These are phyloP conservation scores for Chamaetylas fuelleborni DNA, from an alignment of 2,113 vertebrate species.

Conservation along the genomic window DNA sequence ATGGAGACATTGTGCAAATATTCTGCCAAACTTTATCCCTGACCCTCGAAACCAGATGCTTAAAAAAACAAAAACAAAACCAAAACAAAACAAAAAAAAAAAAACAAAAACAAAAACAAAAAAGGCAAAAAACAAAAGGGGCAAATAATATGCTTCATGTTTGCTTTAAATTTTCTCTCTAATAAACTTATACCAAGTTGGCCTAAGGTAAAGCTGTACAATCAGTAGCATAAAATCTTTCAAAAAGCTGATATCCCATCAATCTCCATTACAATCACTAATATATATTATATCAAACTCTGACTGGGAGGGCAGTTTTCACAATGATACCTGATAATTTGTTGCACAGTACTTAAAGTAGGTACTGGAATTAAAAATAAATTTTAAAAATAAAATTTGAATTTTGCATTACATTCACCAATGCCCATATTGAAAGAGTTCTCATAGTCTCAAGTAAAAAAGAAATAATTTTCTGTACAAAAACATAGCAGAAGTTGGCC, in stretches of 20 bases:
- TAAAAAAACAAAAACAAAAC: background rate
- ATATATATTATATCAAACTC: background rate
- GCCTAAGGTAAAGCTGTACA: background rate
- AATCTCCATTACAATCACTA: background rate
- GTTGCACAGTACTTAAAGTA: background rate
- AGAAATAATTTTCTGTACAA: background rate
- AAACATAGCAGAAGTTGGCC: background rate
- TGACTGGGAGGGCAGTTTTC: background rate
- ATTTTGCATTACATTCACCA: background rate
- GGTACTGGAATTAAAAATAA: background rate
- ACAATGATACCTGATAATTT: background rate
- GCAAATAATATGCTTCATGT: background rate
- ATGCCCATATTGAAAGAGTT: background rate
- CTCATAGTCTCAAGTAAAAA: background rate
- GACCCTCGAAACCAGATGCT: background rate
- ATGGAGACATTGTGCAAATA: background rate
- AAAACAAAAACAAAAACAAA: no score
- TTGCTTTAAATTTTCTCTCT: background rate
- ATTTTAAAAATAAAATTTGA: background rate
- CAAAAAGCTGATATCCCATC: background rate
- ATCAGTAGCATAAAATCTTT: background rate
- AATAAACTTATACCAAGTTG: background rate
- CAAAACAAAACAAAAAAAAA: background rate
- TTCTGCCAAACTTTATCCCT: background rate
- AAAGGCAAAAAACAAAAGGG: fast-evolving